Conservation (phyloP, 2,888 invertebrate genomes). For the Omphaloscelis lunosa region DNA sequence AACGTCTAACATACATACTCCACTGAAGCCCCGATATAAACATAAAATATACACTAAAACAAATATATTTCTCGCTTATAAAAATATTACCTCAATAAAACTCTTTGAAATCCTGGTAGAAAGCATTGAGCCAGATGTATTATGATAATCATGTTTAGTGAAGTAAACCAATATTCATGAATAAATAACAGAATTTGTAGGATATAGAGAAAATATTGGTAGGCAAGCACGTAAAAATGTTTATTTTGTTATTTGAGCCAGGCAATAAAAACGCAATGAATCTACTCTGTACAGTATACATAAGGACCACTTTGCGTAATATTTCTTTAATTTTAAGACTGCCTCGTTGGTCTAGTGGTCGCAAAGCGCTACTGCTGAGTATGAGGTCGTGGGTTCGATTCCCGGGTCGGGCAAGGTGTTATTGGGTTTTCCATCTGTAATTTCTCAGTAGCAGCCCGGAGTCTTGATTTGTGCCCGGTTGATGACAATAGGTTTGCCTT, state of each 20-base stretch:
- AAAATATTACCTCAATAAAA: conserved; percentile 35
- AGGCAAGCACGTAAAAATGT: neutral
- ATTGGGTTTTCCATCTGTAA: too few relatives aligned
- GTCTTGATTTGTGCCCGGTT: too few relatives aligned
- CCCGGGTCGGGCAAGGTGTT: too few relatives aligned
- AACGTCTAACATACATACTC: neutral
- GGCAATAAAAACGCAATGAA: conserved; percentile 19
- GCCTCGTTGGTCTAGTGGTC: too few relatives aligned
- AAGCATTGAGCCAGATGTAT: conserved; percentile 23
- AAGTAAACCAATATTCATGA: conserved; percentile 52
- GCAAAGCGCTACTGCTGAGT: too few relatives aligned
- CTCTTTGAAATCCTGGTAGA: neutral
- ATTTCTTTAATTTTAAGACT: neutral
- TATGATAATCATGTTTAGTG: conserved; percentile 36
- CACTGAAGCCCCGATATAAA: conserved; percentile 11
- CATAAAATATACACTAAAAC: conserved; percentile 10
- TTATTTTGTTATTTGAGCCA: conserved; percentile 7
- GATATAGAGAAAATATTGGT: conserved; percentile 24
- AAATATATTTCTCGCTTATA: conserved; percentile 13
- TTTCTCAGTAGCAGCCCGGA: too few relatives aligned
- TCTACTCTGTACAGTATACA: neutral
- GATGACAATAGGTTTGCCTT: too few relatives aligned
- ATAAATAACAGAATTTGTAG: conserved; percentile 42
- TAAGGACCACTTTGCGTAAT: conserved; percentile 9
- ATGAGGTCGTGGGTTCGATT: too few relatives aligned